These are phyloP conservation scores for Bovichtus diacanthus DNA, from an alignment of 2,797 vertebrate genomes.

Conservation along the genomic window DNA sequence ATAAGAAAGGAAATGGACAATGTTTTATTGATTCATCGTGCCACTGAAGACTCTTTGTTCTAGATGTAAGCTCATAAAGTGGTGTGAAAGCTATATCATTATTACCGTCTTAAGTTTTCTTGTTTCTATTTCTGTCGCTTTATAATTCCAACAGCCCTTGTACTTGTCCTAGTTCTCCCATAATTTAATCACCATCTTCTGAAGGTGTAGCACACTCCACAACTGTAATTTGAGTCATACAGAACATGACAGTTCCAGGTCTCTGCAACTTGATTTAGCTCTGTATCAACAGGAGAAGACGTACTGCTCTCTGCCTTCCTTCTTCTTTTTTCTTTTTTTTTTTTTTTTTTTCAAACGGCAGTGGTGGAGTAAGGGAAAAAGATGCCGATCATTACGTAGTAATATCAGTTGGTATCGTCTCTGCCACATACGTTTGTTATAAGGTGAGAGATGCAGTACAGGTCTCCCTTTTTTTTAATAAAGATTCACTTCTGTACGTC, in stretches of 20 bases:
- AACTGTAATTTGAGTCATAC: slow-evolving; percentile 39
- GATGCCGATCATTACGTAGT: no score
- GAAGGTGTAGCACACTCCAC: slow-evolving; percentile 40
- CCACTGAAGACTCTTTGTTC: background rate
- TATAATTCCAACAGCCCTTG: slow-evolving; percentile 42
- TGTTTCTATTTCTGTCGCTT: slow-evolving; percentile 37
- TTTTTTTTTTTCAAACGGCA: no score
- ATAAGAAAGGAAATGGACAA: background rate
- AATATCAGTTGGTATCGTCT: no score
- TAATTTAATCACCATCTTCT: slow-evolving; percentile 46
- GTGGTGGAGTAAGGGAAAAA: no score
- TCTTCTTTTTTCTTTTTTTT: no score
- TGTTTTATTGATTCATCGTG: background rate
- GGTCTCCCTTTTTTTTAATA: no score
- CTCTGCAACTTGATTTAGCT: slow-evolving; percentile 54
- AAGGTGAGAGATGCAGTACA: no score
- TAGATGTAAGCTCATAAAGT: background rate
- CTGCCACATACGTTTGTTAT: no score
- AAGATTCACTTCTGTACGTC: no score
- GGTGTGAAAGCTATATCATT: background rate
- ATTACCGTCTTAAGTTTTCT: background rate
- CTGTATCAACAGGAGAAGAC: slow-evolving; percentile 8
- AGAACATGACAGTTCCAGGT: slow-evolving; percentile 55
- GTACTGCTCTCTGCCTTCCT: background rate
- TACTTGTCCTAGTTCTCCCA: slow-evolving; percentile 36